Percentiles rank a stretch among this genome's conserved stretches.
Evolutionary conservation across 2,797 vertebrate genomes (phyloP).

Genomic region (Tapirus indicus): DNA sequence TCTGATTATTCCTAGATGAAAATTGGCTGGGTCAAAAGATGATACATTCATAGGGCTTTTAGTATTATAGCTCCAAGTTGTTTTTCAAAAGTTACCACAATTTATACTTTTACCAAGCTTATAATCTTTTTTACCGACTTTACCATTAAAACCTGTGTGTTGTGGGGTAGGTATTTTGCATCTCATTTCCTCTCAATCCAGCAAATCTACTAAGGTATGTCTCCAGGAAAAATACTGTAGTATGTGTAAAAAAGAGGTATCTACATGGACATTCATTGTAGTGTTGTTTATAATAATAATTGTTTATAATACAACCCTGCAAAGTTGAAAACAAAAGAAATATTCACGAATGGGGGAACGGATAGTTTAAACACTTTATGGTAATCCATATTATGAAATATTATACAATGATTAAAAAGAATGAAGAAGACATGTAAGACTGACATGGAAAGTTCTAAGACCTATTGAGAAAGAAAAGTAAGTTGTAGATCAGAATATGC

Average conservation of each 20-base stretch:
- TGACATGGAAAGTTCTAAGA: neutral
- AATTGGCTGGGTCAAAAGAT: neutral
- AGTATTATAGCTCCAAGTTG: neutral
- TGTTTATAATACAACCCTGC: too few species aligned
- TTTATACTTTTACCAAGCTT: neutral
- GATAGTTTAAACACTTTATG: neutral
- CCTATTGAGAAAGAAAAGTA: neutral
- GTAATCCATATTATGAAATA: neutral
- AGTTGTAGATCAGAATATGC: neutral
- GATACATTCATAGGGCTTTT: neutral
- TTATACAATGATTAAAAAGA: neutral
- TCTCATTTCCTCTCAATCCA: neutral
- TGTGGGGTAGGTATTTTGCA: neutral
- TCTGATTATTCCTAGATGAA: neutral
- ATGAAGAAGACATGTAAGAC: neutral
- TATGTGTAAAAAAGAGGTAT: neutral
- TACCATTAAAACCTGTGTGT: neutral
- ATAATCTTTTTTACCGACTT: neutral
- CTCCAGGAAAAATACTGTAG: neutral
- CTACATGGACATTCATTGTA: neutral
- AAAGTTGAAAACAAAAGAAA: neutral
- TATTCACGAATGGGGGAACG: neutral
- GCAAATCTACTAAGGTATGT: neutral
- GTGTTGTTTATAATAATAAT: neutral
- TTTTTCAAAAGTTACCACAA: neutral